Evolutionary conservation across 2,888 invertebrate genomes (phyloP), one percentile per base, ranked within the genome.

Genomic region (Agonopterix heracliana): DNA sequence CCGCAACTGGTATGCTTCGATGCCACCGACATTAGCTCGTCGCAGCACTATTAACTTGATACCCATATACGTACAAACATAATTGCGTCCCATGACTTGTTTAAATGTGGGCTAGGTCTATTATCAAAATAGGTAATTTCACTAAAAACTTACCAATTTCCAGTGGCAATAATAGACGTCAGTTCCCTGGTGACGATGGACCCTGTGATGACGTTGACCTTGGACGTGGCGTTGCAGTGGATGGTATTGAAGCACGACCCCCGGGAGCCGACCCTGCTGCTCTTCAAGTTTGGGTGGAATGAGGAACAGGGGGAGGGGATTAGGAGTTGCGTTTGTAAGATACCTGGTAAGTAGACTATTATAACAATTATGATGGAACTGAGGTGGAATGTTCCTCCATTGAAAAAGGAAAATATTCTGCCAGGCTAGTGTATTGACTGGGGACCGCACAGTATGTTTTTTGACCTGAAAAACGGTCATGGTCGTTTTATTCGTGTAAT

Each of bases 261-360:
- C 0, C 52, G 47, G 4, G 79, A 77, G 41, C 77, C 82, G 0
- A 81, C 82, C 0, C 49, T 82, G 2, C 46, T 82, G 2, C 62
- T 82, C 10, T 81, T 83, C 64, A 79, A 71, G 50, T 83, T 82
- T 44, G 80, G 80, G 2, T 82, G 81, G 79, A 61, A 59, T 1
- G 64, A 66, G 0, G 52, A 59, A 0, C 49, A 45, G 1, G 52
- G 52, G 1, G 56, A 51, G 2, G 67, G 57, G 26, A 54, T 58
- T 0, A 62, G 64, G 13, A 66, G 58, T 13, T 82, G 82, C 48
- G 60, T 68, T 13, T 82, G 82, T 54, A 65, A 67, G 49, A 71
- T 77, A 49, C 82, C 82, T 50, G 82, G 82, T 80, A 9, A 56
- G 60, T 58, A 38, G 26, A 2, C 11, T 36, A n/a, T n/a, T 42